These are phyloP conservation scores for Ataeniobius toweri DNA, from an alignment of 2,797 vertebrate genomes.

Conservation along the genomic window DNA sequence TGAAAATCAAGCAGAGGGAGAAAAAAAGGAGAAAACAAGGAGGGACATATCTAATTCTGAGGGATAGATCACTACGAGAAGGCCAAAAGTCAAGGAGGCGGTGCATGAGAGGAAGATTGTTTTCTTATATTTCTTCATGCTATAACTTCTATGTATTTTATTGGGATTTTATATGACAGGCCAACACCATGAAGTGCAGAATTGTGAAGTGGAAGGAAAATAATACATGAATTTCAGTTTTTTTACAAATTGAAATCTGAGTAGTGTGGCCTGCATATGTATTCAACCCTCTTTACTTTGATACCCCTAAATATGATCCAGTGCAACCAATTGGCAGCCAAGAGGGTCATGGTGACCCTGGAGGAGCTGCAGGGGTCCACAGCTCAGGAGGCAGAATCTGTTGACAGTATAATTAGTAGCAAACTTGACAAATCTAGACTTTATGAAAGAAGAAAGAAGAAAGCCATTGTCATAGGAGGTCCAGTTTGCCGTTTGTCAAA, in stretches of 20 bases:
- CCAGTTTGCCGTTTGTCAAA: not conserved
- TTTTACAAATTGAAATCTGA: slow-evolving; percentile 19
- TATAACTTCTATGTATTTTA: not conserved
- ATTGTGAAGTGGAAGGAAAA: not conserved
- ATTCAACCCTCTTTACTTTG: not conserved
- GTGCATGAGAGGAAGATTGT: slow-evolving; percentile 12
- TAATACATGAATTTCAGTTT: not conserved
- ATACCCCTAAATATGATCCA: not conserved
- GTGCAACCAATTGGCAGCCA: not conserved
- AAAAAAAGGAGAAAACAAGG: slow-evolving; percentile 45
- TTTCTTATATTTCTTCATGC: too few species aligned
- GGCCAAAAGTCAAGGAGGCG: slow-evolving; percentile 47
- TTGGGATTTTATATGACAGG: not conserved
- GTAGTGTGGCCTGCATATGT: slow-evolving; percentile 5
- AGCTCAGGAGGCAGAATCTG: not conserved
- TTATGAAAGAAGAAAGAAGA: not conserved
- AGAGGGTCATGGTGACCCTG: not conserved
- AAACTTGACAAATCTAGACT: not conserved
- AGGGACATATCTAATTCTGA: slow-evolving; percentile 5
- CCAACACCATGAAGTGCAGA: not conserved
- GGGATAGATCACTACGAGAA: slow-evolving; percentile 27
- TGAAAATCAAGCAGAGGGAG: slow-evolving; percentile 90
- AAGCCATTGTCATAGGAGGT: not conserved
- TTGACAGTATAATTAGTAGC: not conserved
- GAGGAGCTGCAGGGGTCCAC: not conserved